Base-by-base conservation (phyloP, 2,888 invertebrate genomes). In the Diarsia mendica region DNA sequence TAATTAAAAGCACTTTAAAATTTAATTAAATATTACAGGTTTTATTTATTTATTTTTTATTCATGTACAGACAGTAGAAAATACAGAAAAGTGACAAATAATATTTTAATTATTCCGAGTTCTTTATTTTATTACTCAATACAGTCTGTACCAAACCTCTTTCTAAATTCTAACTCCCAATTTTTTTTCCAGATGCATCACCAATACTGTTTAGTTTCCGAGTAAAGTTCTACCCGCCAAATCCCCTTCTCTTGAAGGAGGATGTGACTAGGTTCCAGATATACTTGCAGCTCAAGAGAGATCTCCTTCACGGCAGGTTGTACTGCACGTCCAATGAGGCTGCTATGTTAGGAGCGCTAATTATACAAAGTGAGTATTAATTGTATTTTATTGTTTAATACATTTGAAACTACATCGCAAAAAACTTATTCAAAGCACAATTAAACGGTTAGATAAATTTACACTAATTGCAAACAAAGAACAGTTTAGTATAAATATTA, bases 201-300 rank as follows among this genome's bases (percentile, higher is more conserved):
- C 98, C 99, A 80, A 98, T 99, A 91, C 96, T 99, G 79, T 98
- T 99, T 93, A 99, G 99, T 95, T 99, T 99, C 95, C 98, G 99
- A 83, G 99, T 99, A 84, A 99, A 99, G 97, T 99, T 99, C 95
- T 99, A 99, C 94, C 99, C 99, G 23, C 98, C 98, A 75, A 99
- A 99, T 96, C 99, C 99, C 23, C 97, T 98, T 93, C 97, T 98
- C 72, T 96, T 99, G 85, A 99, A 98, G 94, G 99, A 99, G 93
- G 98, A 99, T 94, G 98, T 99, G 83, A 99, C 99, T 83, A 97
- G 99, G 90, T 99, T 99, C 95, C 99, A 99, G 95, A 97, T 99
- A 91, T 99, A 98, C 94, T 97, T 99, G 87, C 99, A 99, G 94
- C 95, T 99, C 85, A 98, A 99, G 94, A 97, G 99, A 90, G 99